Base-by-base conservation (phyloP, 37 sponge, comb jelly and placozoan genomes). In the Bolinopsis microptera region DNA sequence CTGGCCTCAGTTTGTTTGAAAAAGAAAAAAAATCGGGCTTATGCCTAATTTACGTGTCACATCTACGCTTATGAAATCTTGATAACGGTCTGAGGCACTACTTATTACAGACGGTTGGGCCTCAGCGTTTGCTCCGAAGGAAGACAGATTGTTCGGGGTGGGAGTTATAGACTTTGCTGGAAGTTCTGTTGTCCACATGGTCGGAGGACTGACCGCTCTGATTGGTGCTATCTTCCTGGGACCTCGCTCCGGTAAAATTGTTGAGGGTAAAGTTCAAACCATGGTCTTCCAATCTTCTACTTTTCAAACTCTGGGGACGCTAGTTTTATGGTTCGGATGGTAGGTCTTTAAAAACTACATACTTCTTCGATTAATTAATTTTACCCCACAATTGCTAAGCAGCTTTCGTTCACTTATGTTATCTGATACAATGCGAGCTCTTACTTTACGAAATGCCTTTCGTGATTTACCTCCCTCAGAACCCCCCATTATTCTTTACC, bases 91-190 rank as follows among this genome's bases (percentile, higher is more conserved):
- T 67, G 18, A 22, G 21, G 21, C 68, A 13, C 68, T 21, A 22
- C 13, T 67, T 22, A 22, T 67, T 21, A 67, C 75, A 72, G 75
- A 5, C 75, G 75, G 75, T 21, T 72, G 75, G 75, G 75, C 75
- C 31, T 72, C 75, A 30, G 75, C 75, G 22, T 72, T 72, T 72
- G 75, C 18, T 8, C n/a, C 13, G 5, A 2, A 5, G n/a, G 23
- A 83, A 35, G 88, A 39, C 38, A 40, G 88, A 30, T 24, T 83
- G 48, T 40, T 38, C 21, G 41, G 48, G 23, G 31, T 32, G 5
- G 88, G 88, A 0, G 88, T 83, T 35, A 39, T 83, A 30, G 88
- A 83, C 31, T 38, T 39, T 40, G 88, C 88, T 40, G 88, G 88
- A 39, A 39, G 88, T 24, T 23, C 41, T 5, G 88, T 39, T 35